phyloP scores from a whole-genome alignment of 2,888 invertebrate species.

The Caenorhabditis becei region DNA sequence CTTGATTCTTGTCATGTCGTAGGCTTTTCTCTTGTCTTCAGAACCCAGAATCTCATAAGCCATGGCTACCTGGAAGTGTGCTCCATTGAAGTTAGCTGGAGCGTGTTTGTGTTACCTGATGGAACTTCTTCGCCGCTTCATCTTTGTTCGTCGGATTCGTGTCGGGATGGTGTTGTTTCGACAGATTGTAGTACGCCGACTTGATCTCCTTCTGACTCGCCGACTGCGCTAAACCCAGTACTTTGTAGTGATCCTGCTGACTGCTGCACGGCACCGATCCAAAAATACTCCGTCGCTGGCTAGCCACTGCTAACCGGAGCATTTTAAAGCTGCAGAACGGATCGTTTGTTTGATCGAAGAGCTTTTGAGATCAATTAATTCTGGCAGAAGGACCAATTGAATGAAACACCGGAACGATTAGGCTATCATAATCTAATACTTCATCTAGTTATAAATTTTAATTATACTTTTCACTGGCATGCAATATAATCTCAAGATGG shows the following conservation, averaged over 20 bases:
- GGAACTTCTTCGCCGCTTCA: slow-evolving; percentile 76
- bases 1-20: slow-evolving; percentile 64
- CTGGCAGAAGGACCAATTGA: neutral
- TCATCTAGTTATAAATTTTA: slow-evolving; percentile 27
- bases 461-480: slow-evolving; percentile 28
- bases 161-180: slow-evolving; percentile 80
- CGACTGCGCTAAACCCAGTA: slow-evolving; percentile 70
- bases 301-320: slow-evolving; percentile 28
- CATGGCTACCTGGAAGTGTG: slow-evolving; percentile 68
- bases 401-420: too few species aligned
- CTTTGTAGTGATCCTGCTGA: slow-evolving; percentile 71
- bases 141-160: slow-evolving; percentile 72
- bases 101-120: slow-evolving; percentile 64
- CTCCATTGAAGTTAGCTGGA: too few species aligned
- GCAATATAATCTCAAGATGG: slow-evolving; percentile 35
- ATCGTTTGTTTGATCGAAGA: neutral
- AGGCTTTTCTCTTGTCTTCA: slow-evolving; percentile 72
- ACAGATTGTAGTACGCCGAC: slow-evolving; percentile 77
- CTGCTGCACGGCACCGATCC: slow-evolving; percentile 35
- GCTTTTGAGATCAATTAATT: slow-evolving; percentile 14
- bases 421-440: slow-evolving; percentile 22
- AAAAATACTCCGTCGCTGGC: slow-evolving; percentile 31
- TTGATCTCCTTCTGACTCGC: slow-evolving; percentile 77
- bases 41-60: slow-evolving; percentile 78
- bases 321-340: slow-evolving; percentile 29